Base-by-base conservation (phyloP, 2,113 vertebrate species). In the Tursiops truncatus region DNA sequence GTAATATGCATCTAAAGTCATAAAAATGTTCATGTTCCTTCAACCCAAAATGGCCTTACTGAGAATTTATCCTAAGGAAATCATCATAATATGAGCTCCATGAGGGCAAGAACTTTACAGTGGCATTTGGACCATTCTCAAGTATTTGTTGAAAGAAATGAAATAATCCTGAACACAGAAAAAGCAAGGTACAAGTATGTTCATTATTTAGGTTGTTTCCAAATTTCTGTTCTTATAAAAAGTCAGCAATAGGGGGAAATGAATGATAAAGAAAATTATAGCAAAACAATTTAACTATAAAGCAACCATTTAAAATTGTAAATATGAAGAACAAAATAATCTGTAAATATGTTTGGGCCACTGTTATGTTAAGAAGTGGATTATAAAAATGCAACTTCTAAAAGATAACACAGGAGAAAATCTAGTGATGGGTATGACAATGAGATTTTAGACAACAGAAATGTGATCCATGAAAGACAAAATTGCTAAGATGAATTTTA, bases 11-110 rank as follows among this genome's bases (percentile, higher is more conserved):
- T 44, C 56, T 83, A 65, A 82, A 91, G 82, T 71, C 31, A 87
- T 94, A 71, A 91, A 94, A 94, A 77, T 25, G 36, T 53, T 84
- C 95, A 73, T 44, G 65, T 84, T 80, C 23, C 92, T 84, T 96
- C 47, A 77, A 91, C 41, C 68, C 67, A 88, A 20, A 89, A 62
- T 38, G 71, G 53, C 50, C 87, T 79, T 53, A 89, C 41, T 65
- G 38, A 68, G 28, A 67, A 88, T 90, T 83, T 83, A 77, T 77
- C 31, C 63, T 41, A 91, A 95, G 36, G 62, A 70, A 91, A 73
- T 56, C 9, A 79, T 33, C 53, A 70, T 53, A 91, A 70, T 20
- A 82, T 36, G 47, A 97, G 53, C 26, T 83, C 31, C 33, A 5
- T 11, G 15, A 94, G 83, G 70, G 77, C 17, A 94, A 89, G 79